A percentile compares a stretch with the other conserved stretches of the same genome.
Evolutionary conservation across 2,113 vertebrate genomes (phyloP).

Genomic region (Candoia aspera): DNA sequence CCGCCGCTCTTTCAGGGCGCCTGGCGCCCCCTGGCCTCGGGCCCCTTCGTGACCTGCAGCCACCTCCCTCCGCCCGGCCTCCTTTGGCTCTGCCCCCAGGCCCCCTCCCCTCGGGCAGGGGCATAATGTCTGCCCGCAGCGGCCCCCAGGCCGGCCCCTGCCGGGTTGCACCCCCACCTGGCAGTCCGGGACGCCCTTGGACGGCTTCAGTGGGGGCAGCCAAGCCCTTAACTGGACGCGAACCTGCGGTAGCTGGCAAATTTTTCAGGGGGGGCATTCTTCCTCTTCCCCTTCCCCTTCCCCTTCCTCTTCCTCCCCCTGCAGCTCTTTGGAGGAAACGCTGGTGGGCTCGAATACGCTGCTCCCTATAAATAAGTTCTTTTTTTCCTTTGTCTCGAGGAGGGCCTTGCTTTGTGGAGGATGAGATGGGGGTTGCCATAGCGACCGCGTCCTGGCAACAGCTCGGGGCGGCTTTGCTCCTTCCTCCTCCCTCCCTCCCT

Average conservation of each 20-base stretch:
- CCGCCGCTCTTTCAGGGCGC: neutral
- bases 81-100: neutral
- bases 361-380: constrained; percentile 9
- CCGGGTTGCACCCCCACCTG: too few species aligned
- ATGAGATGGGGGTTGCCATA: constrained; percentile 56
- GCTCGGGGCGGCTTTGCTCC: constrained; percentile 21
- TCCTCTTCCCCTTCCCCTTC: neutral
- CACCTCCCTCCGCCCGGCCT: too few species aligned
- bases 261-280: neutral
- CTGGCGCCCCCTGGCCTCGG: too few species aligned
- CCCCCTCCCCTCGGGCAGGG: neutral
- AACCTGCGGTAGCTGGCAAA: neutral
- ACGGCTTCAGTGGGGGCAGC: neutral
- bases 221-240: neutral
- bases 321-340: fast-evolving
- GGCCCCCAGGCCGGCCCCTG: too few species aligned
- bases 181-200: neutral
- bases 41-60: too few species aligned
- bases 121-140: neutral
- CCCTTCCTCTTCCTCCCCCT: neutral
- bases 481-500: constrained; percentile 26
- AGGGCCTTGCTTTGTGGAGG: constrained; percentile 17
- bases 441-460: constrained; percentile 68
- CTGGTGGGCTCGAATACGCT: neutral
- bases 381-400: neutral